Conservation (phyloP, 2,113 vertebrate species). For the Synodontis membranacea region DNA sequence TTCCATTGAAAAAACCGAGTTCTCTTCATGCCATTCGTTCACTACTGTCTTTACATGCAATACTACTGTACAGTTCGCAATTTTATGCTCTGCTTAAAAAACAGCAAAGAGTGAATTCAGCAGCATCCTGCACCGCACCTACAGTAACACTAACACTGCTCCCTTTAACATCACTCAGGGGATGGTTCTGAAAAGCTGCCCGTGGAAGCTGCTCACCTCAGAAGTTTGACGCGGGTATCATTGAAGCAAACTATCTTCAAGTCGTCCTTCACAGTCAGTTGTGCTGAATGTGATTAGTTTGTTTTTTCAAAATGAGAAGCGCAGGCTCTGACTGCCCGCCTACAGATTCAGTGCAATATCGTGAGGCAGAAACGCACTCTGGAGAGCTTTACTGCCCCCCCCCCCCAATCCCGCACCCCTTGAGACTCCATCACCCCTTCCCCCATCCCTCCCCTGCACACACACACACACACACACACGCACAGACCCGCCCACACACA, state of each 20-base stretch:
- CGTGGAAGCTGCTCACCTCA: constrained; percentile 4
- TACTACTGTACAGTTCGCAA: not conserved
- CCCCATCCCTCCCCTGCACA: too few species aligned
- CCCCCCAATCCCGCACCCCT: too few species aligned
- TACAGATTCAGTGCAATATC: not conserved
- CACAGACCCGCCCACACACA: too few species aligned
- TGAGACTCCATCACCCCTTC: too few species aligned
- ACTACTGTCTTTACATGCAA: not conserved
- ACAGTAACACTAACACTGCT: not conserved
- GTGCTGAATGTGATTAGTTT: not conserved
- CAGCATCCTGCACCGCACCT: not conserved
- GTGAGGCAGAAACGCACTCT: not conserved
- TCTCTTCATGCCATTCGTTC: not conserved
- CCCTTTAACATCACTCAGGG: not conserved
- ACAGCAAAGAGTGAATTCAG: not conserved
- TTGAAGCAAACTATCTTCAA: not conserved
- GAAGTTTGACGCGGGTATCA: not conserved
- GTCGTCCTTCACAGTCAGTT: not conserved
- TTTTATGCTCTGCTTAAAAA: not conserved
- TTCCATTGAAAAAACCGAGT: not conserved
- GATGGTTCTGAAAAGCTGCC: not conserved
- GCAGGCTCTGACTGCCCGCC: not conserved
- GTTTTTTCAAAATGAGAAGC: not conserved
- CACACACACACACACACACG: too few species aligned
- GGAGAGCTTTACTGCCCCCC: too few species aligned